Base-by-base conservation (phyloP, 2,113 vertebrate species). In the Microcebus jonahi region DNA sequence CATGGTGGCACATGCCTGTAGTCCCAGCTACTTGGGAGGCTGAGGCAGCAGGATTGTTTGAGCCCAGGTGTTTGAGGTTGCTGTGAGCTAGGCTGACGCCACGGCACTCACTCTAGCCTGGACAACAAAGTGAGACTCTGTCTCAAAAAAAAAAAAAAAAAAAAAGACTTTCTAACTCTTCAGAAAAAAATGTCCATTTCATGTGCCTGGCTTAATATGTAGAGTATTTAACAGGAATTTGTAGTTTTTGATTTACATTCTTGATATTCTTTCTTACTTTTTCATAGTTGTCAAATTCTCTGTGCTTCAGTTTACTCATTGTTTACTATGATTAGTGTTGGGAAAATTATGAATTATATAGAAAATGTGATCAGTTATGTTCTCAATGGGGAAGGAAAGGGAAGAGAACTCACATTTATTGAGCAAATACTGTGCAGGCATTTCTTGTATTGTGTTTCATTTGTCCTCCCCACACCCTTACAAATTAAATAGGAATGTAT, bases 181-280 rank as follows among this genome's bases (percentile, higher is more conserved):
- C 70, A 71, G 61, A 93, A 97, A 77, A 77, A 88, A 70, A 73
- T 61, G 29, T 39, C 29, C 14, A 48, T 92, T 86, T 92, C 23
- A 17, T 79, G 17, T 80, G 4, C 20, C 75, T 73, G 45, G 23
- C 53, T 92, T 83, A 61, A 93, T 50, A 23, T n/a, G 34, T 75
- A 39, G 68, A 53, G 7, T 75, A 42, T 97, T 50, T 53, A 5
- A 59, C 3, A 77, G 31, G 36, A 91, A 85, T 79, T 61, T 79
- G 25, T 50, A 59, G 9, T 71, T 83, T 94, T 34, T 91, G 2
- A 65, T 8, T 53, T 80, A 36, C 0, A 59, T 67, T 80, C 21
- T 25, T 90, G 34, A 2, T 82, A 39, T 57, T 96, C 48, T 71
- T 87, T 83, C 55, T 55, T 55, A 15, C 17, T 92, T 68, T 92